Base-by-base conservation (phyloP, 2,797 vertebrate species). In the Apogon talboti region DNA sequence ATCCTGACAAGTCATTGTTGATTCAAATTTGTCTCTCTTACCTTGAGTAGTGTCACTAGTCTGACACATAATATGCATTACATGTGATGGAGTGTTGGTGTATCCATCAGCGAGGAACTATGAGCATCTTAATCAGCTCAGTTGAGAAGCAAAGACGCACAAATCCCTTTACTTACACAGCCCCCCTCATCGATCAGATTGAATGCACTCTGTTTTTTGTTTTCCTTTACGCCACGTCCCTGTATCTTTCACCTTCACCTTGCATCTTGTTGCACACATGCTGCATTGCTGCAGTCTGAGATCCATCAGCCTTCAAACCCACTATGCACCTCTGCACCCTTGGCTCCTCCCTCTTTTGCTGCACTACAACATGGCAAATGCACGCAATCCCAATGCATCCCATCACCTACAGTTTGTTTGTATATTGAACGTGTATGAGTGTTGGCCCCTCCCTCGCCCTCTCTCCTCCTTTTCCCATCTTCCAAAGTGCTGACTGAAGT, bases 401-500 rank as follows among this genome's bases (percentile, higher is more conserved):
- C 37, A 43, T 69, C 69, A 53, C 67, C 50, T 51, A 49, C 47
- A 46, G 48, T n/a, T 28, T 54, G 38, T 49, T 37, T 52, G 24
- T 35, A n/a, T 43, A 3, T 4, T 59, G 33, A 63, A 30, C 49
- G 28, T 1, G 51, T 40, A 43, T 48, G n/a, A 53, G 47, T 60
- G n/a, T 67, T 28, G 52, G 11, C 1, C 16, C 18, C 13, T 38
- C 44, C 24, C 16, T n/a, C 47, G 3, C 10, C 66, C 15, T 38
- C 13, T 11, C 44, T 35, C 48, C 42, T n/a, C 19, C 33, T 15
- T 21, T 21, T 28, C 14, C 42, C 55, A 53, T 76, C 59, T 72
- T 14, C 15, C 21, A 71, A 81, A 90, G 71, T 88, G 90, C 91
- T 92, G 91, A 92, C 86, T 79, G 58, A 45, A 78, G 56, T 78